Conservation (phyloP, 2,888 invertebrate genomes). For the Drosophila kanekoi region DNA sequence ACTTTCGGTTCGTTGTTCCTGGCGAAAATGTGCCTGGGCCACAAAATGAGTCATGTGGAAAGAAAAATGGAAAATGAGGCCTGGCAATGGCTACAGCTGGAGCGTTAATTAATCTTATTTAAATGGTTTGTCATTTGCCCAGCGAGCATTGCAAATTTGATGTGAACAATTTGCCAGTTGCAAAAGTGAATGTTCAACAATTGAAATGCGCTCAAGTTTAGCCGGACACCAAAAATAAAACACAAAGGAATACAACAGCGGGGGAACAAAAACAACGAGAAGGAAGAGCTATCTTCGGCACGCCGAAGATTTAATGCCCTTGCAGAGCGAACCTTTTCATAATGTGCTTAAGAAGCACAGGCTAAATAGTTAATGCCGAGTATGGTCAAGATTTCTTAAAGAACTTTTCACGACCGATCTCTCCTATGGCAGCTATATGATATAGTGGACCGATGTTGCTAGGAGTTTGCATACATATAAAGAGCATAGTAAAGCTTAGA, state of each 20-base stretch:
- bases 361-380: too few relatives aligned
- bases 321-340: too few relatives aligned
- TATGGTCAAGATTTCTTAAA: too few relatives aligned
- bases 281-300: too few relatives aligned
- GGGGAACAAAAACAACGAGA: not conserved
- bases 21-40: slow-evolving; percentile 32
- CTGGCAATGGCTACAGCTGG: slow-evolving; percentile 49
- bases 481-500: too few relatives aligned
- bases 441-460: too few relatives aligned
- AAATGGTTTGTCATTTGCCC: slow-evolving; percentile 72
- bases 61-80: slow-evolving; percentile 47
- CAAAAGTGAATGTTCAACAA: slow-evolving; percentile 76
- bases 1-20: slow-evolving; percentile 49
- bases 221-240: slow-evolving; percentile 19
- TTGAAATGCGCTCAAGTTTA: slow-evolving; percentile 62
- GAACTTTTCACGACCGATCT: too few relatives aligned
- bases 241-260: not conserved
- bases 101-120: slow-evolving; percentile 77
- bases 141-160: slow-evolving; percentile 62
- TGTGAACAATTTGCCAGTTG: slow-evolving; percentile 44
- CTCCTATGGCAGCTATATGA: too few relatives aligned
- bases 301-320: too few relatives aligned
- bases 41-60: slow-evolving; percentile 42
- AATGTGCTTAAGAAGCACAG: too few relatives aligned
- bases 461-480: too few relatives aligned